phyloP scores from a whole-genome alignment of 1,140 invertebrate genomes.

The Drosophila repleta region DNA sequence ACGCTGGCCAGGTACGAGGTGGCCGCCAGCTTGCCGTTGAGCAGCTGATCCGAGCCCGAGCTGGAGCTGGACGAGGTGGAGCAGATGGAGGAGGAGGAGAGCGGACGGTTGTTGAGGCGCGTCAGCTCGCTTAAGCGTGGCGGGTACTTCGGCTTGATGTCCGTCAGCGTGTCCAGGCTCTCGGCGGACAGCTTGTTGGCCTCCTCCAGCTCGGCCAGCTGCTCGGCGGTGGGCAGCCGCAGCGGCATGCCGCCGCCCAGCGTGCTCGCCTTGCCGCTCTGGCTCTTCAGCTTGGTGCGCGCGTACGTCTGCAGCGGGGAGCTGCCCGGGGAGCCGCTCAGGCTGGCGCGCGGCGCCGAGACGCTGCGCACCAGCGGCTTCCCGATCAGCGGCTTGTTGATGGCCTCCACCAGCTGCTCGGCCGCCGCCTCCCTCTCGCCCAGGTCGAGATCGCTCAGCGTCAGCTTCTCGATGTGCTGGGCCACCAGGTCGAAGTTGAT shows the following conservation, averaged over 20 bases:
- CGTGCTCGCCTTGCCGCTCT: constrained; percentile 67
- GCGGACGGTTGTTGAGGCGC: constrained; percentile 73
- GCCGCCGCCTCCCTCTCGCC: constrained; percentile 4
- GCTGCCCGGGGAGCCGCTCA: constrained; percentile 23
- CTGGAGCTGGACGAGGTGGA: constrained; percentile 93
- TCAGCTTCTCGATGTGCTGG: constrained; percentile 65
- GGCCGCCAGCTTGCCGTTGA: constrained; percentile 84
- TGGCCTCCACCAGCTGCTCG: constrained; percentile 61
- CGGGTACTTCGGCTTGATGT: constrained; percentile 78
- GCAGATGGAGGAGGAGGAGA: constrained; percentile 88
- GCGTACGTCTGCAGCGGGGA: constrained; percentile 71
- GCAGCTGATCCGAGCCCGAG: constrained; percentile 85
- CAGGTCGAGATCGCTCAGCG: constrained; percentile 51
- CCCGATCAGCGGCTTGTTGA: constrained; percentile 70
- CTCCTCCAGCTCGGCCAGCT: constrained; percentile 71
- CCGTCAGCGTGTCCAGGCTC: constrained; percentile 74
- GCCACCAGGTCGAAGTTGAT: constrained; percentile 71
- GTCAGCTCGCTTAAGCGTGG: constrained; percentile 72
- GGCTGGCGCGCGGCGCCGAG: constrained; percentile 60
- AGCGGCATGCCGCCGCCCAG: constrained; percentile 59
- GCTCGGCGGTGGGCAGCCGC: constrained; percentile 67
- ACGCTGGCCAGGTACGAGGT: constrained; percentile 91
- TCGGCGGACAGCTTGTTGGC: constrained; percentile 76
- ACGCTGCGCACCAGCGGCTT: constrained; percentile 71
- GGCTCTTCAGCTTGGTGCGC: constrained; percentile 68